A percentile compares a stretch with the other conserved stretches of the same genome.
These are phyloP conservation scores for Notamacropus eugenii DNA, from an alignment of 2,797 vertebrate species.

Conservation along the genomic window DNA sequence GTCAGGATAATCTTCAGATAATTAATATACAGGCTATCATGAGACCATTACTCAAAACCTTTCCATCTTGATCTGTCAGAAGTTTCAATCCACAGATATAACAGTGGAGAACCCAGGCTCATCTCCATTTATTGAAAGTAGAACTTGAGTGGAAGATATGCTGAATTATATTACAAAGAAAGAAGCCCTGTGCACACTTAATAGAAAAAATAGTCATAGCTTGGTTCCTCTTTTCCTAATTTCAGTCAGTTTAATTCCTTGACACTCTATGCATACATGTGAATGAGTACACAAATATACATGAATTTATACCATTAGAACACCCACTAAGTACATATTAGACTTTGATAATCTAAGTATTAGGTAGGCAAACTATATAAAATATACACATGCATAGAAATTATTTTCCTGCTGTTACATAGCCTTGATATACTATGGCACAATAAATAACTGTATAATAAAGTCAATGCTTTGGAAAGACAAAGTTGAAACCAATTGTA, in stretches of 20 bases:
- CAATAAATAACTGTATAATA: slow-evolving; percentile 1
- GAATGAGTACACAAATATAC: neutral
- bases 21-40: neutral
- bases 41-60: neutral
- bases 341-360: neutral
- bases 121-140: neutral
- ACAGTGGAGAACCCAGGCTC: neutral
- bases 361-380: neutral
- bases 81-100: neutral
- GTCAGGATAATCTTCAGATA: neutral
- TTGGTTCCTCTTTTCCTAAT: neutral
- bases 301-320: neutral
- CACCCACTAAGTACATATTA: neutral
- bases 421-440: neutral
- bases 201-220: neutral
- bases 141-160: neutral
- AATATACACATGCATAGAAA: neutral
- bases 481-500: slow-evolving; percentile 13
- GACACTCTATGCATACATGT: neutral
- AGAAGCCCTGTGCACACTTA: neutral
- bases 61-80: neutral
- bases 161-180: neutral
- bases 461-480: slow-evolving; percentile 40
- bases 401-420: neutral
- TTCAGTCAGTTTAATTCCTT: neutral